A percentile compares a stretch with the other conserved stretches of the same genome.
Evolutionary conservation across 2,888 invertebrate genomes (phyloP).

Genomic region (Habrosyne pyritoides): DNA sequence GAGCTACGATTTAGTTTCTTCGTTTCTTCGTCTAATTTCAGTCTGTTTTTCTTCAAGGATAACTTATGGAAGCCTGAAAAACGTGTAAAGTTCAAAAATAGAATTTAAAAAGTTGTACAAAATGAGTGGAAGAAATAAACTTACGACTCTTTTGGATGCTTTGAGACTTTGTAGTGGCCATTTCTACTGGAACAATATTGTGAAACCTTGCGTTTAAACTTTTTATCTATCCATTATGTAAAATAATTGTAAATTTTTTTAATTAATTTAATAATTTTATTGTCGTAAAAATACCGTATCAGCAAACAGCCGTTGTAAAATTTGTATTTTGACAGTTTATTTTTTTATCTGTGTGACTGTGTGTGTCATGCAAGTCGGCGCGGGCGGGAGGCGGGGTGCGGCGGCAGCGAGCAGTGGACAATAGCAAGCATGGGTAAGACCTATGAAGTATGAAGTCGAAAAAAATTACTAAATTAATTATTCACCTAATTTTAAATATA

Average conservation of each 20-base stretch:
- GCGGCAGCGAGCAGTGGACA: too few relatives aligned
- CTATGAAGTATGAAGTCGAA: too few relatives aligned
- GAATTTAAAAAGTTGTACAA: background rate
- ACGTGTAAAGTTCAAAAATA: background rate
- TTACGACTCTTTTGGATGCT: conserved; percentile 53
- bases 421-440: too few relatives aligned
- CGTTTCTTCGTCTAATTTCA: conserved; percentile 40
- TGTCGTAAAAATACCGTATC: background rate
- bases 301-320: background rate
- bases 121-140: conserved; percentile 25
- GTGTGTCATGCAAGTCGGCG: too few relatives aligned
- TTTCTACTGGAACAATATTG: conserved; percentile 22
- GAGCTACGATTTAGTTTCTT: conserved; percentile 54
- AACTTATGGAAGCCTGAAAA: conserved; percentile 64
- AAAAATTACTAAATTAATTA: too few relatives aligned
- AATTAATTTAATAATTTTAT: too few relatives aligned
- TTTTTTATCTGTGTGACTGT: too few relatives aligned
- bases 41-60: conserved; percentile 66
- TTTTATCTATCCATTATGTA: background rate
- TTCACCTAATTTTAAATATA: too few relatives aligned
- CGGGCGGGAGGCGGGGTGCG: too few relatives aligned
- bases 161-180: conserved; percentile 51
- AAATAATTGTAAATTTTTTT: too few relatives aligned
- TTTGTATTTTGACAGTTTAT: background rate
- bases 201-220: background rate